Evolutionary conservation across 1,140 invertebrate species (phyloP).

Genomic region (Dendroctonus valens): DNA sequence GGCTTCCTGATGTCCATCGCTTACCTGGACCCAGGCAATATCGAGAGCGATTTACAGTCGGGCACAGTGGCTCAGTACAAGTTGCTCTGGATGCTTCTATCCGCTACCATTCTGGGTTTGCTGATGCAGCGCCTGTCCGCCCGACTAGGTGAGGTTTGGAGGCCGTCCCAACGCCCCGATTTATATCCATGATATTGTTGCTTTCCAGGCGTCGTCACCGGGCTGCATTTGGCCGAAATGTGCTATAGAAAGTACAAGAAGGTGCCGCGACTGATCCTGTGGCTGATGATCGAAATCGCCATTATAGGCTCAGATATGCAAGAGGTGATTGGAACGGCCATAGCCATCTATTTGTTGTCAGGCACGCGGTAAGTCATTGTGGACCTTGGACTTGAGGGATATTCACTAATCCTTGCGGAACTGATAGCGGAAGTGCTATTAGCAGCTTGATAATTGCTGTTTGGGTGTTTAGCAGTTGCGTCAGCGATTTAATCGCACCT

Average conservation of each 20-base stretch:
- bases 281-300: slow-evolving; percentile 94
- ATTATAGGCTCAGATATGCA: slow-evolving; percentile 96
- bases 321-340: slow-evolving; percentile 89
- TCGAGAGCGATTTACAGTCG: slow-evolving; percentile 88
- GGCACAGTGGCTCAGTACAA: slow-evolving; percentile 77
- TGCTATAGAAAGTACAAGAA: slow-evolving; percentile 79
- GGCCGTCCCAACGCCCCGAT: too few relatives aligned
- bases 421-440: too few relatives aligned
- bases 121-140: slow-evolving; percentile 86
- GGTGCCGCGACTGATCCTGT: slow-evolving; percentile 76
- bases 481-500: too few relatives aligned
- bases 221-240: slow-evolving; percentile 81
- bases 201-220: slow-evolving; percentile 51
- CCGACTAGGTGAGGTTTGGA: slow-evolving; percentile 61
- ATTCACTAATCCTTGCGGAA: too few relatives aligned
- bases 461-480: too few relatives aligned
- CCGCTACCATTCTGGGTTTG: slow-evolving; percentile 81
- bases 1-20: slow-evolving; percentile 94
- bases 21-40: slow-evolving; percentile 92
- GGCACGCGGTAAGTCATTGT: slow-evolving; percentile 65
- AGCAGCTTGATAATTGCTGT: too few relatives aligned
- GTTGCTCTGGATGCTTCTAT: slow-evolving; percentile 86
- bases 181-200: too few relatives aligned
- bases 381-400: too few relatives aligned
- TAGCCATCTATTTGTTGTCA: slow-evolving; percentile 84